Conservation (phyloP, 2,113 vertebrate genomes). For the Syrmaticus mikado region DNA sequence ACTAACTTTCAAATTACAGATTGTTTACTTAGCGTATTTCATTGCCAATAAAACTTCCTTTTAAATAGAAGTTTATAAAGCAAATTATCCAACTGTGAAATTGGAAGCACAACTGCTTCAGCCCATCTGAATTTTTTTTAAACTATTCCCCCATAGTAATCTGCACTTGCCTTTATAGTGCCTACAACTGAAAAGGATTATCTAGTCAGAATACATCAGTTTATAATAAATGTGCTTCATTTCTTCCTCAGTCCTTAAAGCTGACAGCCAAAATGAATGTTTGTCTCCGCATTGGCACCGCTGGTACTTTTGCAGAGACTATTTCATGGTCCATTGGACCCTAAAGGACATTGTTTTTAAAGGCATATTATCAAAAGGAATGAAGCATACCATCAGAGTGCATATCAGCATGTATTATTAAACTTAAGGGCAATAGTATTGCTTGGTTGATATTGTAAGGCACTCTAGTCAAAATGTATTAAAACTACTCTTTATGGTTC, state of each 20-base stretch:
- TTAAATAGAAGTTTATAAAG: constrained; percentile 78
- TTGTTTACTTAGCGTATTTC: constrained; percentile 63
- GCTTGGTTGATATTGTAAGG: constrained; percentile 16
- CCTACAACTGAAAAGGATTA: constrained; percentile 78
- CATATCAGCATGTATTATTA: constrained; percentile 47
- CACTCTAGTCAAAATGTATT: constrained; percentile 18
- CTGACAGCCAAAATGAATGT: constrained; percentile 82
- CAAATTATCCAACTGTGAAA: constrained; percentile 80
- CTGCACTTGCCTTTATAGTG: constrained; percentile 71
- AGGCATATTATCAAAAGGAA: constrained; percentile 76
- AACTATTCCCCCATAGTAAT: constrained; percentile 65
- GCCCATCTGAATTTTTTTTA: constrained; percentile 54
- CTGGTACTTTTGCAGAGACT: constrained; percentile 75
- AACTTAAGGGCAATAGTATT: constrained; percentile 48
- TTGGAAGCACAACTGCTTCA: constrained; percentile 72
- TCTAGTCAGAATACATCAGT: constrained; percentile 77
- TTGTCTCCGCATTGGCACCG: constrained; percentile 70
- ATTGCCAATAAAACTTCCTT: constrained; percentile 70
- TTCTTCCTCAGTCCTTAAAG: constrained; percentile 76
- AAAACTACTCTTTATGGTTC: constrained; percentile 16
- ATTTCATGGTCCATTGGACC: constrained; percentile 85
- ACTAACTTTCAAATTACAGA: constrained; percentile 44
- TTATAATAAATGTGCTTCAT: constrained; percentile 82
- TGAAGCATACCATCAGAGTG: constrained; percentile 53
- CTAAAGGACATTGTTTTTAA: constrained; percentile 85